These are phyloP conservation scores for Melanaphis sacchari DNA, from an alignment of 1,140 invertebrate genomes.

Conservation along the genomic window DNA sequence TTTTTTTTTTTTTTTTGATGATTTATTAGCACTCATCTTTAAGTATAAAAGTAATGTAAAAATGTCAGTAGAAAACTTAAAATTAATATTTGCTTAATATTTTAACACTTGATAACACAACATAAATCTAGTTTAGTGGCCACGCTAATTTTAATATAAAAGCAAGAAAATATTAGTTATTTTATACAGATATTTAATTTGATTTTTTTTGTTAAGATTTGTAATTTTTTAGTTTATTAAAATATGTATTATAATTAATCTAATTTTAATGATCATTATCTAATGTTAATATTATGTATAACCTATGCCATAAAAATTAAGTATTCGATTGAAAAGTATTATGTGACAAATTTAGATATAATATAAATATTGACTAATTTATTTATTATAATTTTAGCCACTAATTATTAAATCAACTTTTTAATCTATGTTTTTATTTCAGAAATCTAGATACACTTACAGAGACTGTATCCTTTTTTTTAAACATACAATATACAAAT, in stretches of 20 bases:
- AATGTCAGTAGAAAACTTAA: background rate
- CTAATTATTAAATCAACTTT: background rate
- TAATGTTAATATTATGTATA: background rate
- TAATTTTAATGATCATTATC: background rate
- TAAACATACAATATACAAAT: background rate
- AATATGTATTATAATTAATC: background rate
- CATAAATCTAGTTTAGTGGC: no score
- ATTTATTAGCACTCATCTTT: no score
- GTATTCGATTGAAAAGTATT: background rate
- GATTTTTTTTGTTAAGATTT: background rate
- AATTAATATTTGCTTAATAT: background rate
- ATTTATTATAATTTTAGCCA: background rate
- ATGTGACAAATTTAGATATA: background rate
- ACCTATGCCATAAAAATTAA: background rate
- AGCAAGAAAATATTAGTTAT: background rate
- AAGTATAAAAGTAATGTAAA: no score
- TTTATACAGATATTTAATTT: background rate
- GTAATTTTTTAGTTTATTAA: background rate
- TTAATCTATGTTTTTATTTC: conserved; percentile 61
- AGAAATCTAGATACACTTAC: conserved; percentile 96
- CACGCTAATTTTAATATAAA: no score
- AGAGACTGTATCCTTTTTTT: conserved; percentile 84
- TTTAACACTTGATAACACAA: no score
- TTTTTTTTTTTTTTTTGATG: background rate
- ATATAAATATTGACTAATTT: background rate